Conservation (phyloP, 2,797 vertebrate genomes). For the Tapirus indicus region DNA sequence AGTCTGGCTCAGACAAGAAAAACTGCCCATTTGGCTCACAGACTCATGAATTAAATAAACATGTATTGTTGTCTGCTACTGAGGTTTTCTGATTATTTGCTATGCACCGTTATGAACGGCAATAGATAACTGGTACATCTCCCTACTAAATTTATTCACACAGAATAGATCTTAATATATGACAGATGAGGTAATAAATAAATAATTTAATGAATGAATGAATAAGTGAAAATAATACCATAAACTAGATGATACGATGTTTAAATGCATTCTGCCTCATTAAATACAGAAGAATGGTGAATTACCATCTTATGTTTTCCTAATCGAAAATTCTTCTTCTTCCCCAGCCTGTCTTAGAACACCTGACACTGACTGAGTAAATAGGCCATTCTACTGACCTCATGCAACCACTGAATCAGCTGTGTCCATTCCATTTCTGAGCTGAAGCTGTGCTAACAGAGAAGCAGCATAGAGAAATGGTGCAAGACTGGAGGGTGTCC, state of each 20-base stretch:
- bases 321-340: neutral
- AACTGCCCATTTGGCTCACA: neutral
- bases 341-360: neutral
- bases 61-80: neutral
- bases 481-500: neutral
- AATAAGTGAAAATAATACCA: neutral
- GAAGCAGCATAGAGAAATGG: neutral
- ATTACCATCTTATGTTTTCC: neutral
- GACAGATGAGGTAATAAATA: neutral
- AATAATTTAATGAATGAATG: neutral
- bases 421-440: neutral
- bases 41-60: slow-evolving; percentile 5
- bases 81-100: neutral
- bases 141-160: neutral
- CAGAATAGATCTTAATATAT: neutral
- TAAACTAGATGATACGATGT: neutral
- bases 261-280: neutral
- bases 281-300: neutral
- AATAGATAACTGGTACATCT: neutral
- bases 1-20: neutral
- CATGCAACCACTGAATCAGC: neutral
- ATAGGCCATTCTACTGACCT: neutral
- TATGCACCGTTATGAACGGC: neutral
- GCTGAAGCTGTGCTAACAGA: neutral
- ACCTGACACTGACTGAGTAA: neutral